These are phyloP conservation scores for Carassius carassius DNA, from an alignment of 2,113 vertebrate genomes.

Conservation along the genomic window DNA sequence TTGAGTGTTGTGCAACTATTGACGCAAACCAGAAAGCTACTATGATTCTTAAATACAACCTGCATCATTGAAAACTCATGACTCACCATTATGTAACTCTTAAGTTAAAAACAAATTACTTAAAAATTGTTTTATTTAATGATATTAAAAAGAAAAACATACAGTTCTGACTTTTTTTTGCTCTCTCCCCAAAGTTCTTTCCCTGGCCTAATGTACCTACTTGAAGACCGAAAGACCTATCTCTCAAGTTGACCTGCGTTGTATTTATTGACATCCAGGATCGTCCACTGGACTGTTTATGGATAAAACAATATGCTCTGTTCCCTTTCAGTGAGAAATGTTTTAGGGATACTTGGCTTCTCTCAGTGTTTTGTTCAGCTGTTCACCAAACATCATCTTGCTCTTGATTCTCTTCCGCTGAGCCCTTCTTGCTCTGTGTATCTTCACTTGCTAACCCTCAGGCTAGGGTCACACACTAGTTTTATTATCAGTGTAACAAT, in stretches of 20 bases:
- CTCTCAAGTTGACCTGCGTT: constrained; percentile 54
- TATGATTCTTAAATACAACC: background rate
- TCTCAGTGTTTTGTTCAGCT: background rate
- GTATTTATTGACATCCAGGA: constrained; percentile 71
- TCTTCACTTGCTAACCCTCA: constrained; percentile 5
- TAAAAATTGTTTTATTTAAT: background rate
- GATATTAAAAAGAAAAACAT: background rate
- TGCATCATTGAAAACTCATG: background rate
- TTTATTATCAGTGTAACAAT: constrained; percentile 34
- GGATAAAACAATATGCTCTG: constrained; percentile 13
- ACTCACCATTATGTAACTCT: background rate
- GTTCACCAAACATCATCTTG: background rate
- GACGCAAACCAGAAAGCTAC: background rate
- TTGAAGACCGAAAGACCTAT: constrained; percentile 28
- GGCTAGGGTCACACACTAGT: constrained; percentile 14
- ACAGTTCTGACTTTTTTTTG: background rate
- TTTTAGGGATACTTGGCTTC: constrained; percentile 24
- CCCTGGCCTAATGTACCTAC: constrained; percentile 75
- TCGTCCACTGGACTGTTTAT: constrained; percentile 47
- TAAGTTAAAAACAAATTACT: background rate
- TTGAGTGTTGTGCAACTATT: background rate
- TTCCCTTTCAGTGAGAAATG: constrained; percentile 16
- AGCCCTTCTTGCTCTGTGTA: background rate
- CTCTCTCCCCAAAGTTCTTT: constrained; percentile 74
- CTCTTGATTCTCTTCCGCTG: constrained; percentile 4